These are phyloP conservation scores for Drosophila percnosoma DNA, from an alignment of 2,888 invertebrate species.

Conservation along the genomic window DNA sequence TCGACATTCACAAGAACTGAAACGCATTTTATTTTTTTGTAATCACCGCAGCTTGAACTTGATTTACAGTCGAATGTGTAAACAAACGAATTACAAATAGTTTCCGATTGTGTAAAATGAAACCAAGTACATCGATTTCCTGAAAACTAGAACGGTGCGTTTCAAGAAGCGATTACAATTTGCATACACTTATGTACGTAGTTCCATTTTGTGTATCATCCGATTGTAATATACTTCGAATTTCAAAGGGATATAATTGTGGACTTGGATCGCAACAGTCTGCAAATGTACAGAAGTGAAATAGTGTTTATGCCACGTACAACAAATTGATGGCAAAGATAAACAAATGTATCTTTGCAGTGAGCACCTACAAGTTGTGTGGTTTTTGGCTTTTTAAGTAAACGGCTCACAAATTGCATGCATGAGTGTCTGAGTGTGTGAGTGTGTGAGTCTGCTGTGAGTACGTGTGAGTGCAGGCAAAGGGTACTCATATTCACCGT, in stretches of 20 bases:
- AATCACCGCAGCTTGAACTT: slow-evolving; percentile 25
- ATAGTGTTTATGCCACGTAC: slow-evolving; percentile 20
- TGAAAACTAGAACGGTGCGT: neutral
- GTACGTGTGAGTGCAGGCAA: slow-evolving; percentile 29
- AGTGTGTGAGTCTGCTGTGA: slow-evolving; percentile 12
- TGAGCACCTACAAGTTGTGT: slow-evolving; percentile 22
- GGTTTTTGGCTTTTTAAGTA: slow-evolving; percentile 22
- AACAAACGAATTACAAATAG: slow-evolving; percentile 42
- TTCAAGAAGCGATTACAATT: neutral
- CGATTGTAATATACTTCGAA: neutral
- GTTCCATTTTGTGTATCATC: neutral
- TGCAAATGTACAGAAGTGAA: slow-evolving; percentile 1
- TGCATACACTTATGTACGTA: neutral
- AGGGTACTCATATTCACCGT: slow-evolving; percentile 22
- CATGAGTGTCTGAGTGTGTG: slow-evolving; percentile 15
- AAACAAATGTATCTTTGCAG: slow-evolving; percentile 16
- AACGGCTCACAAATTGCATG: slow-evolving; percentile 47
- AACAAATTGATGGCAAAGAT: slow-evolving; percentile 11
- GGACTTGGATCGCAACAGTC: neutral
- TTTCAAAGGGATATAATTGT: neutral
- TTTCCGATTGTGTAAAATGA: slow-evolving; percentile 19
- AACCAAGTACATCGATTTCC: neutral
- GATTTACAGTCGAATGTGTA: slow-evolving; percentile 36
- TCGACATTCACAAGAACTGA: neutral
- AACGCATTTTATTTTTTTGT: neutral